Conservation (phyloP, 2,113 vertebrate genomes). For the Phylloscopus trochiloides region DNA sequence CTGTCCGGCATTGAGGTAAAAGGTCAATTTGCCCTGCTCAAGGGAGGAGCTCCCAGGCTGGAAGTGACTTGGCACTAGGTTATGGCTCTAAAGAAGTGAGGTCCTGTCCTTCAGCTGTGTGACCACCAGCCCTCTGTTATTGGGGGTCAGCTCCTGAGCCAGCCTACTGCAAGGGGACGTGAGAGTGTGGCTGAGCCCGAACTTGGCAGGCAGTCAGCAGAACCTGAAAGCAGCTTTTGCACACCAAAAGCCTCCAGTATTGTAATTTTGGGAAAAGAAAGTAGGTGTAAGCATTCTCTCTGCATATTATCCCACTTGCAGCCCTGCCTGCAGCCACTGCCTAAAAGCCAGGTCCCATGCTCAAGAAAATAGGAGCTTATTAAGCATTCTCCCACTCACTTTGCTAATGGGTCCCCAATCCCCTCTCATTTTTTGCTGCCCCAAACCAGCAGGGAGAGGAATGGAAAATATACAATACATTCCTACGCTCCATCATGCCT, state of each 20-base stretch:
- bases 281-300: not conserved
- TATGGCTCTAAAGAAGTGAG: not conserved
- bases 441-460: not conserved
- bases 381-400: not conserved
- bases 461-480: constrained; percentile 1
- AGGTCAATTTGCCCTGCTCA: not conserved
- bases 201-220: not conserved
- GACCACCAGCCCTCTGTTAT: not conserved
- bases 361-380: not conserved
- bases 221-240: not conserved
- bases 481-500: not conserved
- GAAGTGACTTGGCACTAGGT: not conserved
- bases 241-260: not conserved
- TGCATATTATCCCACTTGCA: not conserved
- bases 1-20: not conserved
- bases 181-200: not conserved
- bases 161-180: not conserved
- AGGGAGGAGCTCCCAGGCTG: not conserved
- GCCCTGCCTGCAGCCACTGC: not conserved
- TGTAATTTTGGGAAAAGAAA: not conserved
- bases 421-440: not conserved
- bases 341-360: not conserved
- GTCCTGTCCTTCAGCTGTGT: not conserved
- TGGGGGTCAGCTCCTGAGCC: not conserved
- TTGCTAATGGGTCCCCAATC: not conserved